Conservation (phyloP, 2,888 invertebrate species). For the Scaptomyza polygonia region DNA sequence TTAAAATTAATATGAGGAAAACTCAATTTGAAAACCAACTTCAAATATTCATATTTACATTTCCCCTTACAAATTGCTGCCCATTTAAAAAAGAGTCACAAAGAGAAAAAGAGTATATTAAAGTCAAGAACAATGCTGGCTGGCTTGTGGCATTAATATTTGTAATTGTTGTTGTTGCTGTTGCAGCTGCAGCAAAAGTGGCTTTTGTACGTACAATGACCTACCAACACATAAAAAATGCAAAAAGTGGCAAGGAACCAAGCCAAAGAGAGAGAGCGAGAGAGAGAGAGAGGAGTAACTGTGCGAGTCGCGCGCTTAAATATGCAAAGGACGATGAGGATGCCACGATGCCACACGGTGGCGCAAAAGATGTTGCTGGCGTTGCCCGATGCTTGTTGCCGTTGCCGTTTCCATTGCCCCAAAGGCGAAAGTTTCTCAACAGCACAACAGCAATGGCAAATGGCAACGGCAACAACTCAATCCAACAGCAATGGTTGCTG, state of each 20-base stretch:
- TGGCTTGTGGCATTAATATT: conserved; percentile 1
- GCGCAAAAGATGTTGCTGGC: conserved; percentile 68
- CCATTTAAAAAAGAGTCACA: not conserved
- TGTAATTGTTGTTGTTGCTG: conserved; percentile 36
- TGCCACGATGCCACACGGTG: conserved; percentile 31
- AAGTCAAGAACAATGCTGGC: conserved; percentile 12
- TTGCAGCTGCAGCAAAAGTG: conserved; percentile 75
- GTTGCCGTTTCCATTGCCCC: conserved; percentile 38
- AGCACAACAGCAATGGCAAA: conserved; percentile 19
- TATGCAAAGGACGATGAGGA: conserved; percentile 72
- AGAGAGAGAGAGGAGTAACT: conserved; percentile 39
- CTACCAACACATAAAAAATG: conserved; percentile 84
- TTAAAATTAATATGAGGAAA: too few relatives aligned
- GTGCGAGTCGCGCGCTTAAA: conserved; percentile 74
- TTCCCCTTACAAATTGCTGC: not conserved
- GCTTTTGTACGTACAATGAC: conserved; percentile 84
- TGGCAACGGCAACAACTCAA: conserved; percentile 67
- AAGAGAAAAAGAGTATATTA: conserved; percentile 21
- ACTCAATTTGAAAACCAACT: too few relatives aligned
- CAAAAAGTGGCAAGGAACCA: conserved; percentile 67
- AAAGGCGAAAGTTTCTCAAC: conserved; percentile 72
- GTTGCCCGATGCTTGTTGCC: conserved; percentile 13
- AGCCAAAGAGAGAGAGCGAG: conserved; percentile 20
- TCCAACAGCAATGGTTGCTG: conserved; percentile 23
- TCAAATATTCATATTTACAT: not conserved